A percentile compares a stretch with the other conserved stretches of the same genome.
Evolutionary conservation across 1,140 invertebrate species (phyloP).

Genomic region (Drosophila nannoptera): DNA sequence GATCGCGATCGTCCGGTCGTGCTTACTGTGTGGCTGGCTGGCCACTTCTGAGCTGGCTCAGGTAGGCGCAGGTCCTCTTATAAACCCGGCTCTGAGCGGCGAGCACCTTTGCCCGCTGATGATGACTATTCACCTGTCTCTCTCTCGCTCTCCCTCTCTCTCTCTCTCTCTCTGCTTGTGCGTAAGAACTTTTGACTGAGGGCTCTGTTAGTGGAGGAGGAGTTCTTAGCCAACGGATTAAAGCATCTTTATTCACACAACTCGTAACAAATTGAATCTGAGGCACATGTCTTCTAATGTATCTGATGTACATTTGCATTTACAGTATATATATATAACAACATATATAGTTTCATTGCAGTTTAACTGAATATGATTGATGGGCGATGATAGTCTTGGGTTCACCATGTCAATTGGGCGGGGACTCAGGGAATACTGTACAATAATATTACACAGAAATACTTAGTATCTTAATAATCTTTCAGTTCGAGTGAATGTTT

Average conservation of each 20-base stretch:
- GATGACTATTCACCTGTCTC: conserved; percentile 6
- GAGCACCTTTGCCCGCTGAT: conserved; percentile 23
- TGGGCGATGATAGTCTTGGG: not conserved
- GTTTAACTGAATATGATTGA: not conserved
- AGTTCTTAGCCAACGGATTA: conserved; percentile 25
- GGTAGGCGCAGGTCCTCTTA: conserved; percentile 63
- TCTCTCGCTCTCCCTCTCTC: not conserved
- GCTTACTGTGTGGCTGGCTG: conserved; percentile 49
- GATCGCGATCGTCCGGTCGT: conserved; percentile 33
- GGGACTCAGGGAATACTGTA: not conserved
- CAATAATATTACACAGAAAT: not conserved
- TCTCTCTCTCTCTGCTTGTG: not conserved
- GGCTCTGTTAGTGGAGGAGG: too few species aligned
- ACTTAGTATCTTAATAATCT: too few species aligned
- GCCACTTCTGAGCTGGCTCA: conserved; percentile 59
- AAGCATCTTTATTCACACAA: conserved; percentile 35
- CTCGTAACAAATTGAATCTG: conserved; percentile 37
- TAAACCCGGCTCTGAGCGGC: conserved; percentile 44
- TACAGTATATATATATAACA: not conserved
- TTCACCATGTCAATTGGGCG: not conserved
- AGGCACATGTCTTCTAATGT: conserved; percentile 48
- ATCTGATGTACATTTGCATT: conserved; percentile 13
- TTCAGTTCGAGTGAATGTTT: too few species aligned
- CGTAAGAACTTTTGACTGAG: not conserved
- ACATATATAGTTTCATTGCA: conserved; percentile 21